Base-by-base conservation (phyloP, 2,797 vertebrate genomes). In the Enteromius fasciolatus region DNA sequence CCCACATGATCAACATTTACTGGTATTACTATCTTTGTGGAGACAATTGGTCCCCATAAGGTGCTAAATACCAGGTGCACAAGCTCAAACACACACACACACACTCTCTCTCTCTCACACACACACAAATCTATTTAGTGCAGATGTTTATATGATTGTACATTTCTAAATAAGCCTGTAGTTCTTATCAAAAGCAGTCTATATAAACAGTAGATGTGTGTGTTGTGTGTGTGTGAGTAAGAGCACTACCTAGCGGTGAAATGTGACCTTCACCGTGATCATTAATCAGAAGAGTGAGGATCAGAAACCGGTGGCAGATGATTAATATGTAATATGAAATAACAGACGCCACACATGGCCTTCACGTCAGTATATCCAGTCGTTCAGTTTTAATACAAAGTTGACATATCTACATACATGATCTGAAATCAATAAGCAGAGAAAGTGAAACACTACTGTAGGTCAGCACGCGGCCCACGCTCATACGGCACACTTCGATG, bases 351-450 rank as follows among this genome's bases (percentile, higher is more conserved):
- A 85, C 86, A 12, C 73, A 39, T 17, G 83, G 48, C 86, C 87
- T 87, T 88, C 89, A 89, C 86, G 89, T 90, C 90, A 87, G 88
- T 92, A 92, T 92, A 90, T 94, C 94, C 95, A 95, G 96, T 96
- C 94, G 95, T 96, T 94, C 94, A 96, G 92, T 96, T 96, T 99
- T 98, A 99, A 98, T 99, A 99, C 96, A 99, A 99, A 99, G 95
- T 97, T 91, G 94, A 97, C 97, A 96, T 97, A 98, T 99, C 97
- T 99, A 99, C 97, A 98, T 96, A 96, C 94, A 97, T 95, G 94
- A 94, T 93, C 91, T 92, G 90, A 95, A 95, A 94, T 96, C 95
- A 96, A 96, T 96, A 91, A 92, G 95, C 94, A 95, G 94, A 90
- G 92, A 94, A 84, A 87, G 88, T 89, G 85, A 85, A 83, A 90